phyloP scores from a whole-genome alignment of 2,888 invertebrate species.

The Coronaproctus castanopsis region DNA sequence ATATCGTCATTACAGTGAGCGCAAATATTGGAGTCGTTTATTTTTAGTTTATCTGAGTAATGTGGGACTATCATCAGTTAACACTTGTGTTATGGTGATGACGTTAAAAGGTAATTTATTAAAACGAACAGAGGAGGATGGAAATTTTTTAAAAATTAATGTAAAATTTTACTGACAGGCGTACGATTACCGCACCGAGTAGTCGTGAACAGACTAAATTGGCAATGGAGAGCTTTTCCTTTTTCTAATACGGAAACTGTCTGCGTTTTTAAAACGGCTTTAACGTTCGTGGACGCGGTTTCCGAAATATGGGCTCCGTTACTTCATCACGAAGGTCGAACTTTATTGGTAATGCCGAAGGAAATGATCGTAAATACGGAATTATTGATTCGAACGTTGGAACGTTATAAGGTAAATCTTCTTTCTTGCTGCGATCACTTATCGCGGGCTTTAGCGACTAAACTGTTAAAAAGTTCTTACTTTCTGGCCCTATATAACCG shows the following conservation, averaged over 20 bases:
- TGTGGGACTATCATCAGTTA: too few species aligned
- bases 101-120: too few species aligned
- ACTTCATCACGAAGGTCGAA: constrained; percentile 39
- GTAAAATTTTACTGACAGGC: too few species aligned
- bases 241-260: constrained; percentile 42
- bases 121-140: too few species aligned
- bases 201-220: constrained; percentile 59
- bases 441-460: background rate
- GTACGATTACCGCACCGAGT: constrained; percentile 58
- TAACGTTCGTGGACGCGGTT: constrained; percentile 79
- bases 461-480: background rate
- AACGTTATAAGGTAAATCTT: constrained; percentile 41
- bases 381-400: constrained; percentile 43
- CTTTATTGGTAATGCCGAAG: constrained; percentile 52
- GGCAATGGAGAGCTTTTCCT: constrained; percentile 72
- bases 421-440: background rate
- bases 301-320: constrained; percentile 74
- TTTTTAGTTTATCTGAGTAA: too few species aligned
- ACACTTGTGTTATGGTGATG: too few species aligned
- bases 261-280: constrained; percentile 72
- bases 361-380: constrained; percentile 57
- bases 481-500: background rate
- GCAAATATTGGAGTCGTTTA: too few species aligned
- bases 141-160: too few species aligned
- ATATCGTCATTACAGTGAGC: too few species aligned